A percentile compares a stretch with the other conserved stretches of the same genome.
Evolutionary conservation across 2,888 invertebrate species (phyloP).

Genomic region (Amiota mariae): DNA sequence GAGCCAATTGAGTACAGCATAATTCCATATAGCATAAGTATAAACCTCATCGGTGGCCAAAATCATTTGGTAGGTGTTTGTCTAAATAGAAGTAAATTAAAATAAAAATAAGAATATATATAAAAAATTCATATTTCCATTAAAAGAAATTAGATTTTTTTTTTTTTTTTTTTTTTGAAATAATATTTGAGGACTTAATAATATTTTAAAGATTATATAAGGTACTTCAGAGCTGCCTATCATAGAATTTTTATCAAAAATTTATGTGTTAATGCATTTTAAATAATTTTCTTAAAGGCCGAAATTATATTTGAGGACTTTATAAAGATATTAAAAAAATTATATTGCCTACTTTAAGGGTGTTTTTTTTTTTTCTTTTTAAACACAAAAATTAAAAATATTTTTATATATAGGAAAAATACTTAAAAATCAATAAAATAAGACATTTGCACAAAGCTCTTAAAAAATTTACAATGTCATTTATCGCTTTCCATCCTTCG

Average conservation of each 20-base stretch:
- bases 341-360: neutral
- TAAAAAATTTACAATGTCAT: neutral
- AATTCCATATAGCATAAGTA: conserved; percentile 97
- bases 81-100: conserved; percentile 75
- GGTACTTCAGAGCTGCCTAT: no score
- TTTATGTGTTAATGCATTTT: neutral
- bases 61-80: conserved; percentile 96
- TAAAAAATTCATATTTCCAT: neutral
- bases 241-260: no score
- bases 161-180: no score
- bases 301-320: neutral
- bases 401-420: neutral
- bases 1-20: conserved; percentile 91
- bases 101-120: conserved; percentile 16
- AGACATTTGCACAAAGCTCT: neutral
- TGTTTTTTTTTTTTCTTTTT: neutral
- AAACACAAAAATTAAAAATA: neutral
- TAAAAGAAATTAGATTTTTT: neutral
- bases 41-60: conserved; percentile 94
- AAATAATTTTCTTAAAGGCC: no score
- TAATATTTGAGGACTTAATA: no score
- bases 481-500: neutral
- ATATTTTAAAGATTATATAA: no score
- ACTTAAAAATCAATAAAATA: conserved; percentile 4
- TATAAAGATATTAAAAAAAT: neutral